These are phyloP conservation scores for Hedychridium roseum DNA, from an alignment of 2,888 invertebrate genomes.

Conservation along the genomic window DNA sequence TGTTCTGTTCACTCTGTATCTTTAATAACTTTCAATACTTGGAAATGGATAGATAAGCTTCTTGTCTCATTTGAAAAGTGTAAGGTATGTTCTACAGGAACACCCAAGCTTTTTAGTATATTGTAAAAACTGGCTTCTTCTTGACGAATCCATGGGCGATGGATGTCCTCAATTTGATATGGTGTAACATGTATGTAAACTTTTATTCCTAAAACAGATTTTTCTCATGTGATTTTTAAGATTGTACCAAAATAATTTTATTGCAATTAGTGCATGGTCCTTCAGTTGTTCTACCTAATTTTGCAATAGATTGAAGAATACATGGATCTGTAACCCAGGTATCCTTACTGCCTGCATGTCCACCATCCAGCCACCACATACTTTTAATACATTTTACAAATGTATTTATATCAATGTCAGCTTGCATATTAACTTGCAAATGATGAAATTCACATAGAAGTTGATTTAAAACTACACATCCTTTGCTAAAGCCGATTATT, in stretches of 20 bases:
- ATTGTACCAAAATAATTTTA: constrained; percentile 13
- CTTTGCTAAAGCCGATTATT: constrained; percentile 87
- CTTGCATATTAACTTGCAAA: constrained; percentile 72
- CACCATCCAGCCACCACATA: constrained; percentile 92
- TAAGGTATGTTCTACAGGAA: constrained; percentile 70
- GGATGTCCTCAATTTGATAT: constrained; percentile 85
- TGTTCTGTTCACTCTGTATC: constrained; percentile 38
- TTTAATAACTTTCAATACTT: constrained; percentile 72
- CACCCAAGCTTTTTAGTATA: constrained; percentile 72
- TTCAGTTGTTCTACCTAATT: constrained; percentile 68
- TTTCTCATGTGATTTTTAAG: too few species aligned
- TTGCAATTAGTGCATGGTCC: constrained; percentile 2
- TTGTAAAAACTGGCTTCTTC: constrained; percentile 83
- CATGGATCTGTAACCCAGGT: constrained; percentile 86
- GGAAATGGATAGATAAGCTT: constrained; percentile 80
- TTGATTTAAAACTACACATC: constrained; percentile 92
- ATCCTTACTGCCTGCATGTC: constrained; percentile 86
- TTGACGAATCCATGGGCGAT: constrained; percentile 83
- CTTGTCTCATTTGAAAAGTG: constrained; percentile 70
- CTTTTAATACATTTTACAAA: constrained; percentile 74
- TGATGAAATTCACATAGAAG: constrained; percentile 85
- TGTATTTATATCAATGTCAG: constrained; percentile 70
- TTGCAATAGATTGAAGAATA: constrained; percentile 76
- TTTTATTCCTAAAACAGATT: constrained; percentile 74
- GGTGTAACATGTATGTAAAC: constrained; percentile 86